Percentiles rank a stretch among this genome's conserved stretches.
phyloP scores from a whole-genome alignment of 2,888 invertebrate species.

The Protonemura montana region DNA sequence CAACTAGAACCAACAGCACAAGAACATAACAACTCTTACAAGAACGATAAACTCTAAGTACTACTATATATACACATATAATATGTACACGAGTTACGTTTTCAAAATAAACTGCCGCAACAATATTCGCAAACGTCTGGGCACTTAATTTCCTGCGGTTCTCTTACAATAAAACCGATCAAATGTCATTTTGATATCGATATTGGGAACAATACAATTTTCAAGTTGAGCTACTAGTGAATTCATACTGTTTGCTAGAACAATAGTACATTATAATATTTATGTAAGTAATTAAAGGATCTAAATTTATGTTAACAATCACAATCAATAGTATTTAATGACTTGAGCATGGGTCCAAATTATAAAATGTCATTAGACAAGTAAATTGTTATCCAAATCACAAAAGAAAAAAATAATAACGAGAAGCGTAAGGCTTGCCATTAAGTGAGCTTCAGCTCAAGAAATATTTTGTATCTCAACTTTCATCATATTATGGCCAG shows the following conservation, averaged over 20 bases:
- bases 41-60: background rate
- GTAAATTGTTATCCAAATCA: background rate
- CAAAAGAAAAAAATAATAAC: background rate
- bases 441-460: background rate
- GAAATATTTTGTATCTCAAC: background rate
- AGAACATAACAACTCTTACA: background rate
- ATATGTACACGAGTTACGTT: background rate
- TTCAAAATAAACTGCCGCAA: background rate
- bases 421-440: background rate
- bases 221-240: background rate
- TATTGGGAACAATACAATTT: background rate
- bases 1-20: background rate
- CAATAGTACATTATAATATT: slow-evolving; percentile 10
- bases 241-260: background rate
- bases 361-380: background rate
- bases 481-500: background rate
- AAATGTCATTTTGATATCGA: background rate
- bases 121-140: background rate
- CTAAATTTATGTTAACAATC: slow-evolving; percentile 32
- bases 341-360: slow-evolving; percentile 36
- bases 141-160: background rate
- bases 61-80: slow-evolving; percentile 2
- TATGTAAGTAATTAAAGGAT: background rate
- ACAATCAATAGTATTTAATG: slow-evolving; percentile 34
- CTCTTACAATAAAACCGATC: background rate